Conservation (phyloP, 2,113 vertebrate species). For the Lagopus leucura region DNA sequence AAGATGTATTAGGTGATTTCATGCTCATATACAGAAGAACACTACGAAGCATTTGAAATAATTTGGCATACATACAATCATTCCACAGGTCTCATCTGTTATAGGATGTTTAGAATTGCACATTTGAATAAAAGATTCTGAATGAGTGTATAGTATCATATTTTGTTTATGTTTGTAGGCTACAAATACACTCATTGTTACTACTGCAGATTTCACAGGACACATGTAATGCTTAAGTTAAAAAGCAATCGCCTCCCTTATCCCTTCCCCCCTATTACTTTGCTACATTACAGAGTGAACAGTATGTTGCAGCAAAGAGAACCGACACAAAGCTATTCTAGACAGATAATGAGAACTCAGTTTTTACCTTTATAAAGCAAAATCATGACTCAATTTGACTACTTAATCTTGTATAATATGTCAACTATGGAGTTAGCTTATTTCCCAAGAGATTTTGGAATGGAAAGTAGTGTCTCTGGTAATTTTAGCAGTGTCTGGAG, state of each 20-base stretch:
- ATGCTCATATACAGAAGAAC: not conserved
- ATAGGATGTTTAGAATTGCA: not conserved
- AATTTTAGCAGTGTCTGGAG: not conserved
- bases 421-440: not conserved
- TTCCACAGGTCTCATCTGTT: not conserved
- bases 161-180: not conserved
- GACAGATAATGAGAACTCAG: not conserved
- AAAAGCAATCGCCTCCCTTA: not conserved
- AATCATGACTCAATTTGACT: not conserved
- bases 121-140: not conserved
- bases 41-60: not conserved
- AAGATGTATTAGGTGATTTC: not conserved
- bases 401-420: not conserved
- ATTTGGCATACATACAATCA: not conserved
- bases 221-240: not conserved
- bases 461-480: not conserved
- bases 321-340: not conserved
- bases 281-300: not conserved
- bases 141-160: not conserved
- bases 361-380: not conserved
- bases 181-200: not conserved
- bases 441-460: not conserved
- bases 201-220: not conserved
- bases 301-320: not conserved
- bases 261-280: not conserved